Evolutionary conservation across 2,113 vertebrate species (phyloP).

Genomic region (Typhlomys cinereus): DNA sequence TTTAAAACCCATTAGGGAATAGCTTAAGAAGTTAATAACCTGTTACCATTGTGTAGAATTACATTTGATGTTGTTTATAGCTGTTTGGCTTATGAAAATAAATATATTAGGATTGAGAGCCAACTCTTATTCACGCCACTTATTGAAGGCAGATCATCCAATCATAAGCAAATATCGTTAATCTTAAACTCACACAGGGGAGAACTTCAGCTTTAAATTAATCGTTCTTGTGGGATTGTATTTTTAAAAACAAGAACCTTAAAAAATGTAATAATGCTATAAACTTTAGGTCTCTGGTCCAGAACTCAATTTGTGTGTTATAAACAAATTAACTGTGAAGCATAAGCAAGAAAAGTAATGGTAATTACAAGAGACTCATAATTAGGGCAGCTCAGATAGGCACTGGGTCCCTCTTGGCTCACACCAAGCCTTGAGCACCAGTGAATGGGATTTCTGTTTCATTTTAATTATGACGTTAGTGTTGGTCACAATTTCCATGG

Average conservation of each 20-base stretch:
- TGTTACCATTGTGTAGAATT: constrained; percentile 77
- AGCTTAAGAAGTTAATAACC: constrained; percentile 76
- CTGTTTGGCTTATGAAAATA: constrained; percentile 74
- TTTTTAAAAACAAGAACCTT: constrained; percentile 41
- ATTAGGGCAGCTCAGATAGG: constrained; percentile 67
- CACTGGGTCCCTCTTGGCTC: constrained; percentile 53
- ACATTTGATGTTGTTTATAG: constrained; percentile 76
- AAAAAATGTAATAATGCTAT: constrained; percentile 51
- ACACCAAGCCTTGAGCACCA: constrained; percentile 50
- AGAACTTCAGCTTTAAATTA: constrained; percentile 58
- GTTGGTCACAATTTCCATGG: constrained; percentile 69
- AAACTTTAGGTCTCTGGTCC: constrained; percentile 44
- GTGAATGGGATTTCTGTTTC: constrained; percentile 64
- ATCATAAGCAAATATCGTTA: constrained; percentile 65
- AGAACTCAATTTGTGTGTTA: constrained; percentile 67
- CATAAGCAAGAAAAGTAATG: constrained; percentile 72
- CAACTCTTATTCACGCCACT: constrained; percentile 66
- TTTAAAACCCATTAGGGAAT: constrained; percentile 73
- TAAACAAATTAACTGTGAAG: constrained; percentile 74
- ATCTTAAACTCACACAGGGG: constrained; percentile 50
- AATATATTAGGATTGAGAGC: constrained; percentile 71
- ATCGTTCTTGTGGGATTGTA: constrained; percentile 53
- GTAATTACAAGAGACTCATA: constrained; percentile 74
- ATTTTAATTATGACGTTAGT: constrained; percentile 77
- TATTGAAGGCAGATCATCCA: constrained; percentile 59